phyloP scores from a whole-genome alignment of 1,140 invertebrate species.

The Pseudomyrmex gracilis region DNA sequence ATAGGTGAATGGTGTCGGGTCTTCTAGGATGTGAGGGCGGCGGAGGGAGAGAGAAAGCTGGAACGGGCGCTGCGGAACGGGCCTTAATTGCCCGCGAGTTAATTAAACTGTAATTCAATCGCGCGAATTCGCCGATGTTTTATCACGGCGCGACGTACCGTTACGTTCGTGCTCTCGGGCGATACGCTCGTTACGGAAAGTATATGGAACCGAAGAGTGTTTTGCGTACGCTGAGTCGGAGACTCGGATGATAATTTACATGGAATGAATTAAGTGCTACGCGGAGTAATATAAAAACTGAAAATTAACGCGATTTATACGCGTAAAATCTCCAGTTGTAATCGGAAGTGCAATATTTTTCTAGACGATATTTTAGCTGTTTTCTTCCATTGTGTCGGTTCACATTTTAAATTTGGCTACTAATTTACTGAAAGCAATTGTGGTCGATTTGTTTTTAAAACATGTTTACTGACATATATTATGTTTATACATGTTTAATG shows the following conservation, averaged over 20 bases:
- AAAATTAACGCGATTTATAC: conserved; percentile 15
- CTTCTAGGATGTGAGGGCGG: conserved; percentile 23
- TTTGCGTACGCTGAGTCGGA: conserved; percentile 66
- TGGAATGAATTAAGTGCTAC: conserved; percentile 52
- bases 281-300: conserved; percentile 43
- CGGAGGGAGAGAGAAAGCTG: not conserved
- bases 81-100: conserved; percentile 84
- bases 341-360: conserved; percentile 13
- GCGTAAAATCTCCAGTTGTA: conserved; percentile 3
- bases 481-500: not conserved
- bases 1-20: conserved; percentile 66
- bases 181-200: conserved; percentile 73
- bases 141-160: conserved; percentile 79
- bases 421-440: not conserved
- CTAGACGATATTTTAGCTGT: not conserved
- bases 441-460: not conserved
- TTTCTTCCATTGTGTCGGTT: not conserved
- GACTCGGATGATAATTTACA: conserved; percentile 63
- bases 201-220: conserved; percentile 64
- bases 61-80: conserved; percentile 61
- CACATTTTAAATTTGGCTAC: not conserved
- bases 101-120: conserved; percentile 85
- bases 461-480: too few relatives aligned
- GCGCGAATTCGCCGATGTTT: conserved; percentile 84
- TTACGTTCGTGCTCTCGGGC: conserved; percentile 71